A percentile compares a stretch with the other conserved stretches of the same genome.
Conservation (phyloP, 2,113 vertebrate species). For the Donacobius atricapilla region DNA sequence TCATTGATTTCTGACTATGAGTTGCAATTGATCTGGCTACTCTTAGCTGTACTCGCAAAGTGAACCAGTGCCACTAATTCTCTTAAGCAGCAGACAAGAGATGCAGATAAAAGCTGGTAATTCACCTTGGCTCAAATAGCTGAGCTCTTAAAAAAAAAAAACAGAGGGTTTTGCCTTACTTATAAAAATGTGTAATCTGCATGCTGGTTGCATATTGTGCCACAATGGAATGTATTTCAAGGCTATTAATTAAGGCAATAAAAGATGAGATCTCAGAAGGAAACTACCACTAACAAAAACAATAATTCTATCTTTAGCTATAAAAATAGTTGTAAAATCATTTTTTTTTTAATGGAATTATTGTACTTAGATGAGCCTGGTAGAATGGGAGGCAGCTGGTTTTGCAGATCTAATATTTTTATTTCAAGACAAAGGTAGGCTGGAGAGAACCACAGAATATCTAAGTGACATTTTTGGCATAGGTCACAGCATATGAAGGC, state of each 20-base stretch:
- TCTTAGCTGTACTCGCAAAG: constrained; percentile 54
- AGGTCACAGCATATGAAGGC: neutral
- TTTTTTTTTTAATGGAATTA: neutral
- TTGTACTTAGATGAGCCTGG: neutral
- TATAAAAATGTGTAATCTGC: constrained; percentile 34
- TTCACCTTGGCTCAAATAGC: constrained; percentile 68
- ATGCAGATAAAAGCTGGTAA: constrained; percentile 74
- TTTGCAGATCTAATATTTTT: neutral
- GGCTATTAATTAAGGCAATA: constrained; percentile 33
- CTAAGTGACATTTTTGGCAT: neutral
- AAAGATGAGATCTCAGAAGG: neutral
- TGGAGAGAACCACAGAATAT: neutral
- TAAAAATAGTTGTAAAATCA: neutral
- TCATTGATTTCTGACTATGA: constrained; percentile 75
- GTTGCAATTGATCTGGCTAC: constrained; percentile 68
- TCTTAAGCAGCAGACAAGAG: constrained; percentile 73
- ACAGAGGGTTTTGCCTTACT: constrained; percentile 20
- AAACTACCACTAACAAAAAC: neutral
- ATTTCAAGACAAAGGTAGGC: neutral
- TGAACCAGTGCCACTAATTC: constrained; percentile 70
- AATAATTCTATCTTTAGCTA: constrained; percentile 4
- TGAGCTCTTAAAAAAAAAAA: constrained; percentile 68
- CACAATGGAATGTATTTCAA: neutral
- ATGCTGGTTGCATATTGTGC: neutral
- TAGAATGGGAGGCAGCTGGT: neutral